These are phyloP conservation scores for Cirrhinus mrigala DNA, from an alignment of 2,797 vertebrate species.

Conservation along the genomic window DNA sequence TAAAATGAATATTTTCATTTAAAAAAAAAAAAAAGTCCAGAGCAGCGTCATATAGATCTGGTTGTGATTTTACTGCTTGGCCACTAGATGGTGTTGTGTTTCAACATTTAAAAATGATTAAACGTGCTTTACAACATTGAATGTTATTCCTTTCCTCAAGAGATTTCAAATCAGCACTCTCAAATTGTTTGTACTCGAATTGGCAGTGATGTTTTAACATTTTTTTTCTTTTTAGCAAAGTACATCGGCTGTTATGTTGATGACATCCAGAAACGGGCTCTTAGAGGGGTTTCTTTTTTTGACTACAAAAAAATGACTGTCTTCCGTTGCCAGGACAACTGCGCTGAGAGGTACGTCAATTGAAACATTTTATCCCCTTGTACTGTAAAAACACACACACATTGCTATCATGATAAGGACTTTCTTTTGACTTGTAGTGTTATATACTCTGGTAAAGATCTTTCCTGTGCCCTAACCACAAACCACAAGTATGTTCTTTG, in stretches of 20 bases:
- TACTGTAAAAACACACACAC: background rate
- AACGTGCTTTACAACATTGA: background rate
- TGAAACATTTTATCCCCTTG: slow-evolving; percentile 31
- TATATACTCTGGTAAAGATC: background rate
- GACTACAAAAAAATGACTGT: slow-evolving; percentile 99
- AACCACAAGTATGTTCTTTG: background rate
- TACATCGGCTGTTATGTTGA: slow-evolving; percentile 95
- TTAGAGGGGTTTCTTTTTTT: slow-evolving; percentile 94
- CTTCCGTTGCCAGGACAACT: slow-evolving; percentile 99
- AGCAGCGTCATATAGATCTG: slow-evolving; percentile 10
- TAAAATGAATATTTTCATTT: background rate
- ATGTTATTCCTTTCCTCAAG: background rate
- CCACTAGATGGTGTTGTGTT: slow-evolving; percentile 76
- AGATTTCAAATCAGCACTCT: background rate
- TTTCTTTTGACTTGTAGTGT: background rate
- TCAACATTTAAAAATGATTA: background rate
- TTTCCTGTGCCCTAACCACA: background rate
- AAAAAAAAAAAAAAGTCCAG: background rate
- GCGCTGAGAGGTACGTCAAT: slow-evolving; percentile 88
- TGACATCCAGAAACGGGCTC: slow-evolving; percentile 86
- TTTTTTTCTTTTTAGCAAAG: slow-evolving; percentile 78
- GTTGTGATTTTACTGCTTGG: slow-evolving; percentile 68
- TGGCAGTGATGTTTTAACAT: background rate
- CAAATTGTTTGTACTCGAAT: background rate
- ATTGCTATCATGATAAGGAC: background rate